Evolutionary conservation across 2,888 invertebrate species (phyloP).

Genomic region (Theretra japonica): DNA sequence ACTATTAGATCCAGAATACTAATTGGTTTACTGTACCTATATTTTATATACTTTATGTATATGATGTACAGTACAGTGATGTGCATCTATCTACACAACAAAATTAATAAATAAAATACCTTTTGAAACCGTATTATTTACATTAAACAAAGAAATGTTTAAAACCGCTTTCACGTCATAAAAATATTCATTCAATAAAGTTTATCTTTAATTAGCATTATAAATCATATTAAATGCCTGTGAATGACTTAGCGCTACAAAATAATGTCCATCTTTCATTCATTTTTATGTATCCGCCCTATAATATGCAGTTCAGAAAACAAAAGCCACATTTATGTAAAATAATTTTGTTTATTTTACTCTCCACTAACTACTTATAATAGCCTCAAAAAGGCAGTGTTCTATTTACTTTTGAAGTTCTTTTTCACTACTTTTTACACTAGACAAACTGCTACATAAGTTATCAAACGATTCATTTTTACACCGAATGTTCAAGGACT

Average conservation of each 20-base stretch:
- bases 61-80: no score
- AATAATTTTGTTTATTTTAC: slow-evolving; percentile 13
- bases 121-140: background rate
- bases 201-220: background rate
- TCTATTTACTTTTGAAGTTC: background rate
- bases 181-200: background rate
- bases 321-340: background rate
- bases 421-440: slow-evolving; percentile 41
- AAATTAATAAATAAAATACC: no score
- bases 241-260: background rate
- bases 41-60: no score
- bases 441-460: slow-evolving; percentile 71
- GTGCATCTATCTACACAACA: no score
- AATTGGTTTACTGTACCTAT: no score
- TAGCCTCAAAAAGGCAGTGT: background rate
- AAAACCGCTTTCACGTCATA: background rate
- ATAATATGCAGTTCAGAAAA: slow-evolving; percentile 6
- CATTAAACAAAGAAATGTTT: background rate
- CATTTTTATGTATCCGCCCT: background rate
- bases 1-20: no score
- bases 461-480: slow-evolving; percentile 79
- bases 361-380: slow-evolving; percentile 6
- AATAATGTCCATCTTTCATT: background rate
- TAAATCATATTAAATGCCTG: background rate
- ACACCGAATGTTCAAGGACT: slow-evolving; percentile 81